These are phyloP conservation scores for Odontomyia ornata DNA, from an alignment of 2,888 invertebrate species.

Conservation along the genomic window DNA sequence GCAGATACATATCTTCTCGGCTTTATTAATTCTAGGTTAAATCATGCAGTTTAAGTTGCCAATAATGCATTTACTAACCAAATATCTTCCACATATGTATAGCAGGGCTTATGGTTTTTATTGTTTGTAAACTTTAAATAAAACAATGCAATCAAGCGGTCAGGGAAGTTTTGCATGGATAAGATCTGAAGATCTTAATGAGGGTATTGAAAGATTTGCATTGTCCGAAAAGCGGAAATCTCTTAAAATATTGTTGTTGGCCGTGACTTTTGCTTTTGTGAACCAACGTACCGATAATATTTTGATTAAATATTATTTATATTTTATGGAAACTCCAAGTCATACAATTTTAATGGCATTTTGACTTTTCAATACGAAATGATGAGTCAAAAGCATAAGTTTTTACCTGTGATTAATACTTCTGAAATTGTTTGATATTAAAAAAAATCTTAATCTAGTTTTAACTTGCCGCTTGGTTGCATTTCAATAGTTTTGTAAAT, in stretches of 20 bases:
- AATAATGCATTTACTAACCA: constrained; percentile 20
- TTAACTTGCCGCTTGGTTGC: too few species aligned
- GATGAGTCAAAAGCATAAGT: too few species aligned
- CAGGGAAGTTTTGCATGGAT: too few species aligned
- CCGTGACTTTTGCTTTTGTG: neutral
- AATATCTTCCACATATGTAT: constrained; percentile 1
- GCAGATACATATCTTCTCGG: constrained; percentile 21
- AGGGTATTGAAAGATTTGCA: neutral
- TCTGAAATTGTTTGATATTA: too few species aligned
- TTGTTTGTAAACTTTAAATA: neutral
- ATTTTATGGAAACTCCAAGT: too few species aligned
- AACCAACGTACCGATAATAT: neutral
- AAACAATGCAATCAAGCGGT: neutral
- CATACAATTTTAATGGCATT: too few species aligned
- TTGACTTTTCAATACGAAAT: too few species aligned
- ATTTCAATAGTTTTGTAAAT: too few species aligned
- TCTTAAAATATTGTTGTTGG: neutral
- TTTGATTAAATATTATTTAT: too few species aligned
- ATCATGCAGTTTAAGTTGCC: constrained; percentile 8
- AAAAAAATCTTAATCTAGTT: too few species aligned
- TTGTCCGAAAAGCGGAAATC: neutral
- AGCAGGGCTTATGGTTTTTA: constrained; percentile 17
- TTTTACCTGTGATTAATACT: too few species aligned
- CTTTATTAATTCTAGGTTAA: constrained; percentile 7
- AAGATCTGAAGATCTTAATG: constrained; percentile 22